Base-by-base conservation (phyloP, 2,113 vertebrate genomes). In the Toxotes chatareus region DNA sequence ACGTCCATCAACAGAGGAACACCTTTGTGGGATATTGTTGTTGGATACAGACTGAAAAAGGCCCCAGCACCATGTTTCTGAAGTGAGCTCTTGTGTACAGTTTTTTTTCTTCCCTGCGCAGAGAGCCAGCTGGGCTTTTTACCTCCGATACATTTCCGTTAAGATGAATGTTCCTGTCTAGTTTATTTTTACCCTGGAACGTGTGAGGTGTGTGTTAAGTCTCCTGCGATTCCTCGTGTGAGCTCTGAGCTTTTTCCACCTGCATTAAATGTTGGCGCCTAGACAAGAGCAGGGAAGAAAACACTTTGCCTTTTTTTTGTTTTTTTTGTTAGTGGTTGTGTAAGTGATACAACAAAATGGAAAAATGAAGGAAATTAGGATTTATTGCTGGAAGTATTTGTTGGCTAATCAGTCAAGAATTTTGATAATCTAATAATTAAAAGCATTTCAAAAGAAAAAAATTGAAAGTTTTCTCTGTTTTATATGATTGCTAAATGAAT, bases 161-260 rank as follows among this genome's bases (percentile, higher is more conserved):
- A 76, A 91, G 91, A 92, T 89, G 49, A 90, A 90, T 91, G 90
- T 86, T 88, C 81, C 87, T 88, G 86, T 86, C 82, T 60, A 65
- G 80, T 86, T 90, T 93, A 92, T 94, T 94, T 94, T 93, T 93
- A 89, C 74, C 83, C 79, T 61, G 56, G 76, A 77, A 89, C 60
- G 61, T 82, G 91, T 90, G 84, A 93, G 82, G 79, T 76, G 32
- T 84, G 87, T 84, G 84, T 84, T 87, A 51, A 65, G 73, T 83
- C 82, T 87, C 88, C 74, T 80, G 82, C 3, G 72, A 81, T 62
- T 87, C 63, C 79, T 73, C 73, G 23, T 81, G 84, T 34, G 63
- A 84, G 75, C 76, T 51, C 11, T 8, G 32, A 75, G 80, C 72
- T 68, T 75, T 27, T 77, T 87, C 65, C 75, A 80, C 73, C 86